A percentile compares a stretch with the other conserved stretches of the same genome.
These are phyloP conservation scores for Drosophila paramelanica DNA, from an alignment of 2,888 invertebrate species.

Conservation along the genomic window DNA sequence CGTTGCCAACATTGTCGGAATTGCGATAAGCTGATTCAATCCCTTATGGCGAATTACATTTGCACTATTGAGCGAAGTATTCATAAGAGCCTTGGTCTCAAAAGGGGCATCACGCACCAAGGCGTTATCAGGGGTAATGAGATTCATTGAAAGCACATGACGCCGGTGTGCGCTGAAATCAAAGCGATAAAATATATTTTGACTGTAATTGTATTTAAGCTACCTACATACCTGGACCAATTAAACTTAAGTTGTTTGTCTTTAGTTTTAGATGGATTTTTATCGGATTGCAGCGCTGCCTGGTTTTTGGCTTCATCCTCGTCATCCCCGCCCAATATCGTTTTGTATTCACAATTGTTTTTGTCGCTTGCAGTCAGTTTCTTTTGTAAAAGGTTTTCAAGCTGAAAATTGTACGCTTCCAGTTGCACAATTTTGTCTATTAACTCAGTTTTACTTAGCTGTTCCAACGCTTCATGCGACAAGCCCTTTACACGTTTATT, in stretches of 20 bases:
- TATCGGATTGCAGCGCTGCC: background rate
- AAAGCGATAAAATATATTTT: background rate
- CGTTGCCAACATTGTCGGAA: too few species aligned
- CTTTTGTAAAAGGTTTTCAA: constrained; percentile 89
- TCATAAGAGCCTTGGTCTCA: too few species aligned
- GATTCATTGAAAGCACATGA: constrained; percentile 88
- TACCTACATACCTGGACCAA: constrained; percentile 85
- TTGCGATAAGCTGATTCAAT: too few species aligned
- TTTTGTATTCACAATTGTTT: constrained; percentile 40
- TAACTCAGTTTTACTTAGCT: constrained; percentile 87
- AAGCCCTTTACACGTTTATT: constrained; percentile 84
- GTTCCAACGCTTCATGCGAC: constrained; percentile 85
- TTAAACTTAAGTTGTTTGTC: constrained; percentile 76
- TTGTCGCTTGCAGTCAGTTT: constrained; percentile 79
- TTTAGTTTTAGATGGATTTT: constrained; percentile 28
- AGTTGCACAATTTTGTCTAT: constrained; percentile 90
- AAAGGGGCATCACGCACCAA: too few species aligned
- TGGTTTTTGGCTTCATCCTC: background rate
- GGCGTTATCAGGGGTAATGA: too few species aligned
- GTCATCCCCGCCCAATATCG: constrained; percentile 17
- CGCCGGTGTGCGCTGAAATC: constrained; percentile 88
- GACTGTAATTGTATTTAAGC: too few species aligned
- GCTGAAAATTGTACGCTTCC: constrained; percentile 91
- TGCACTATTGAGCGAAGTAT: too few species aligned
- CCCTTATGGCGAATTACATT: too few species aligned